phyloP scores from a whole-genome alignment of 2,888 invertebrate genomes.

The Rhamnusium bicolor region DNA sequence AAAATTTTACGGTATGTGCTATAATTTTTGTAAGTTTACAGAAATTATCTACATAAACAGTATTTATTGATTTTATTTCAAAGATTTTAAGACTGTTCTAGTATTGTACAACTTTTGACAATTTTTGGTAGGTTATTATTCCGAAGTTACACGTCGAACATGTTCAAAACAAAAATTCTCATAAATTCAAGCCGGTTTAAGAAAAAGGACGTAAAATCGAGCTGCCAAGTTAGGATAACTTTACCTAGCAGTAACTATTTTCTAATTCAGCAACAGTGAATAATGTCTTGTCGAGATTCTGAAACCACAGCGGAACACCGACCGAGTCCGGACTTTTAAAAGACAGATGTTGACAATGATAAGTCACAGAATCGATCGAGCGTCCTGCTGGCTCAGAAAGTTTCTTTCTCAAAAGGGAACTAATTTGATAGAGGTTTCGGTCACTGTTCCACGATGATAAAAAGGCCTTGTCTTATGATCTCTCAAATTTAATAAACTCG shows the following conservation, averaged over 20 bases:
- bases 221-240: constrained; percentile 30
- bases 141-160: not conserved
- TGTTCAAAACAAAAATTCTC: constrained; percentile 7
- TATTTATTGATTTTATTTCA: too few species aligned
- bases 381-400: constrained; percentile 26
- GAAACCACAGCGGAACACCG: constrained; percentile 45
- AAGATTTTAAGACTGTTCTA: too few species aligned
- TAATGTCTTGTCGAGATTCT: constrained; percentile 51
- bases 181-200: constrained; percentile 16
- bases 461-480: constrained; percentile 43
- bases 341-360: constrained; percentile 56
- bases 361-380: constrained; percentile 45
- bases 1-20: too few species aligned
- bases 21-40: too few species aligned
- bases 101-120: too few species aligned
- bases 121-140: not conserved
- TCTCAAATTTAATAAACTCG: constrained; percentile 39
- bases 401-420: constrained; percentile 33
- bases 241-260: constrained; percentile 51
- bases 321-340: constrained; percentile 46
- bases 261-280: constrained; percentile 56
- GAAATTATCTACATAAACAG: too few species aligned
- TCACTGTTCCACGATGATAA: constrained; percentile 39
- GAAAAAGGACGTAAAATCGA: constrained; percentile 5
- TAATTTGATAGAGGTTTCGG: constrained; percentile 41